These are phyloP conservation scores for Mimumesa dahlbomi DNA, from an alignment of 2,888 invertebrate species.

Conservation along the genomic window DNA sequence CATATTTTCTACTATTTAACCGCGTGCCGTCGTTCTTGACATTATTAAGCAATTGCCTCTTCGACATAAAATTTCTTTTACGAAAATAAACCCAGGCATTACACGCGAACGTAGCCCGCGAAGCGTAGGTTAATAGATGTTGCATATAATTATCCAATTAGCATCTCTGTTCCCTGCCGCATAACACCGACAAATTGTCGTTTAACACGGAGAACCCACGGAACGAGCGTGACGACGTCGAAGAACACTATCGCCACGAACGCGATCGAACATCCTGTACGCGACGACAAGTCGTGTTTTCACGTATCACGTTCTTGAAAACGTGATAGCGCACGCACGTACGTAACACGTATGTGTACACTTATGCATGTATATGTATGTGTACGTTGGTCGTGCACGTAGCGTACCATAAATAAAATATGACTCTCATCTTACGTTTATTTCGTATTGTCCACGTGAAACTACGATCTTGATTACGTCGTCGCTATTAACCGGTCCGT, in stretches of 20 bases:
- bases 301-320: constrained; percentile 14
- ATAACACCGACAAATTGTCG: constrained; percentile 32
- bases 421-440: constrained; percentile 2
- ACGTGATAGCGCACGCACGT: constrained; percentile 26
- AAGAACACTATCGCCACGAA: constrained; percentile 17
- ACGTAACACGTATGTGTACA: constrained; percentile 4
- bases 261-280: constrained; percentile 24
- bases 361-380: too few relatives aligned
- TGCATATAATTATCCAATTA: constrained; percentile 51
- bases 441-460: neutral
- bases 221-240: constrained; percentile 26
- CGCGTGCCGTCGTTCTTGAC: neutral
- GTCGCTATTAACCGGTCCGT: neutral
- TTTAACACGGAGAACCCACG: constrained; percentile 14
- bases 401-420: constrained; percentile 21
- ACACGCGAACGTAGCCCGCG: constrained; percentile 20
- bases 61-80: constrained; percentile 2
- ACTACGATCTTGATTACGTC: neutral
- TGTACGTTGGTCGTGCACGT: neutral
- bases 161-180: constrained; percentile 26
- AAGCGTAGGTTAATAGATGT: constrained; percentile 43
- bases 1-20: constrained; percentile 11
- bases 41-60: constrained; percentile 38
- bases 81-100: constrained; percentile 15
- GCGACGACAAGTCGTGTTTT: constrained; percentile 20